Evolutionary conservation across 2,113 vertebrate species (phyloP).

Genomic region (Pterophyllum scalare): DNA sequence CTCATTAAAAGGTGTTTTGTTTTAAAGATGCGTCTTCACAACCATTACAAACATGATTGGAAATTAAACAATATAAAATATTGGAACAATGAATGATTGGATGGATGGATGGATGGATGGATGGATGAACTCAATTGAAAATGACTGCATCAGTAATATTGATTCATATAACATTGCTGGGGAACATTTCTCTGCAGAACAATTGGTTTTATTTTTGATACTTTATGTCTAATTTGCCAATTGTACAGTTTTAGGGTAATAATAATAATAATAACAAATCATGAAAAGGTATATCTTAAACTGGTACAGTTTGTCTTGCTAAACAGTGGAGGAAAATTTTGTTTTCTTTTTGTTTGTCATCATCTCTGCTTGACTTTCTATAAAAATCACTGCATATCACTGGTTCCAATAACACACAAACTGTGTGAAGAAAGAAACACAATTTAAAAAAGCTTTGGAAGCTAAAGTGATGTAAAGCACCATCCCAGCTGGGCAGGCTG

Average conservation of each 20-base stretch:
- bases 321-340: neutral
- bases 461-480: neutral
- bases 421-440: neutral
- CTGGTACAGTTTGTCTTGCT: neutral
- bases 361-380: neutral
- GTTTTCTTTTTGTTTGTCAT: neutral
- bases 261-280: neutral
- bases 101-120: no score
- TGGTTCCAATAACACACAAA: neutral
- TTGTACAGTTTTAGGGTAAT: neutral
- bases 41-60: neutral
- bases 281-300: neutral
- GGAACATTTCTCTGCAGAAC: no score
- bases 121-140: no score
- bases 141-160: neutral
- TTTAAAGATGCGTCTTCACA: neutral
- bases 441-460: neutral
- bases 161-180: neutral
- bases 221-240: neutral
- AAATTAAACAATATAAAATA: neutral
- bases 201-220: neutral
- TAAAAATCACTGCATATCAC: neutral
- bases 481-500: fast-evolving
- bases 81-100: neutral
- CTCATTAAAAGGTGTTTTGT: no score